Base-by-base conservation (phyloP, 2,888 invertebrate species). In the Disparrhopalites patrizii region DNA sequence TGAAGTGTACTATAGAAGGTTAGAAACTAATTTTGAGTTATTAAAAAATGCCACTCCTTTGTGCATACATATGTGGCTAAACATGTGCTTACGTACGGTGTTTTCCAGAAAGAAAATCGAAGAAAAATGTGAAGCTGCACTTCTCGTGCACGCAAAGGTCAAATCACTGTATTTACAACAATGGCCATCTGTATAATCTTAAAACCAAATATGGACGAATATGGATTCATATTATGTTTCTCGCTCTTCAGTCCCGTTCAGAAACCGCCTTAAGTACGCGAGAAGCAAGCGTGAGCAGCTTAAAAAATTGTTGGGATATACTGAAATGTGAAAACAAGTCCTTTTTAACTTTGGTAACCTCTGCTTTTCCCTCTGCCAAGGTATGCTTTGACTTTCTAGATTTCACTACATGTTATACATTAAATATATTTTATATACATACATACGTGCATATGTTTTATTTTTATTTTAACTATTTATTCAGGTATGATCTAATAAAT, bases 171-270 rank as follows among this genome's bases (percentile, higher is more conserved):
- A 84, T 95, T 69, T 95, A 93, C 82, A 67, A 63, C 66, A 86
- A 87, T 77, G 86, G 90, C 89, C 20, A 62, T 58, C 33, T 60
- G 47, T 63, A 83, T 73, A 79, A 79, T 1, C 77, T 83, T 72
- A 80, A 82, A 74, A 83, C 83, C 31, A 85, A 91, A 70, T 86
- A 88, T 78, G 90, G 94, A 0, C 85, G 91, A 73, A 88, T 90
- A 50, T 95, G 95, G 96, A 90, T 96, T 72, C 95, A 96, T 81
- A 84, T 96, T 57, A 95, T 96, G 93, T 95, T 96, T 81, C 85
- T 96, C 60, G 91, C 93, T 70, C 85, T 94, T 70, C 93, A 84
- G 84, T 90, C 91, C 8, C 83, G 90, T 67, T 87, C 88, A 72
- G 83, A 85, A 57, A 86, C 87, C 68, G 91, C 91, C 23, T 81